Evolutionary conservation across 2,797 vertebrate species (phyloP).

Genomic region (Melanotaenia boesemani): DNA sequence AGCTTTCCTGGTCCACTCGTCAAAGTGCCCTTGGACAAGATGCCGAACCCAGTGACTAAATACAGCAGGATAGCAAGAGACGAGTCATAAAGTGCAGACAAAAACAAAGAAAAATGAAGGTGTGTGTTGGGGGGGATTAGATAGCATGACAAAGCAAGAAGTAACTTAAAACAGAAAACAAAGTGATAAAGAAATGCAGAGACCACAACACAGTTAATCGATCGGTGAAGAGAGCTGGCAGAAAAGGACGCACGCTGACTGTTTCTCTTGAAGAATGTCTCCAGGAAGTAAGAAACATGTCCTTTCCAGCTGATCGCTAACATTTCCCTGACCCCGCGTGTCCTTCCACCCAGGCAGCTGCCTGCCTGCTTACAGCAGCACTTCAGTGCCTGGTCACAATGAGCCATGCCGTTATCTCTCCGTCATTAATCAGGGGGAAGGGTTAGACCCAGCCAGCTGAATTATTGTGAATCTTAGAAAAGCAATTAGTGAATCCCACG

Average conservation of each 20-base stretch:
- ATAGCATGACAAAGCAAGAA: background rate
- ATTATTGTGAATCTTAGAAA: conserved; percentile 80
- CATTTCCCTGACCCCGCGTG: conserved; percentile 43
- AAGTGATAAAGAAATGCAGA: background rate
- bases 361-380: conserved; percentile 69
- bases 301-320: conserved; percentile 41
- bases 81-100: too few relatives aligned
- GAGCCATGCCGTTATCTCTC: conserved; percentile 54
- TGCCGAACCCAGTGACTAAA: background rate
- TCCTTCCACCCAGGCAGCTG: conserved; percentile 58
- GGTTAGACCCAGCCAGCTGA: conserved; percentile 62
- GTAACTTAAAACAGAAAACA: background rate
- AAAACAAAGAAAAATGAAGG: too few relatives aligned
- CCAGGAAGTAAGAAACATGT: conserved; percentile 10
- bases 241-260: background rate
- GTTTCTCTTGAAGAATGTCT: background rate
- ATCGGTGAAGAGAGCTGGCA: background rate
- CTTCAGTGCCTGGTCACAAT: conserved; percentile 51
- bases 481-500: conserved; percentile 73
- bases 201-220: background rate
- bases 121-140: too few relatives aligned
- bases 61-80: background rate
- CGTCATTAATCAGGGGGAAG: conserved; percentile 64
- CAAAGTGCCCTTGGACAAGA: background rate
- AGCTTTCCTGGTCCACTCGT: background rate